Percentiles rank a stretch among this genome's conserved stretches.
These are phyloP conservation scores for Epinephelus malabaricus DNA, from an alignment of 2,797 vertebrate species.

Conservation along the genomic window DNA sequence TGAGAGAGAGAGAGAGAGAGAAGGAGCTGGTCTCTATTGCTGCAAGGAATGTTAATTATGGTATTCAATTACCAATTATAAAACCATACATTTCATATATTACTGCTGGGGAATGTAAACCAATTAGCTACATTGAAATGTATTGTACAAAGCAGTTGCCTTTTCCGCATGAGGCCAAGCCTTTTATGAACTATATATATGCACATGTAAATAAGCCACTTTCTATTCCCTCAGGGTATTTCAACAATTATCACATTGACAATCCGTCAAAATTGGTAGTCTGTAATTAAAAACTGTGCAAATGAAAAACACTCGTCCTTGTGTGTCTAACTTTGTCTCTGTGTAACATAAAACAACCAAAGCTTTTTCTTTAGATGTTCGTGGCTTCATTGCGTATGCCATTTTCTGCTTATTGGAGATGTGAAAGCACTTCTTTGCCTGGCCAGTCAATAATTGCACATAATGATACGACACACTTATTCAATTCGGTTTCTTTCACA, in stretches of 20 bases:
- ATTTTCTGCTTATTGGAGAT: conserved; percentile 7
- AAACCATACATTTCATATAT: conserved; percentile 8
- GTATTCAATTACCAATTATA: conserved; percentile 8
- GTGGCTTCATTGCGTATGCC: neutral
- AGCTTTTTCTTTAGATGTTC: neutral
- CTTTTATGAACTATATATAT: neutral
- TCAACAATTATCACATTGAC: neutral
- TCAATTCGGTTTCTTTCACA: conserved; percentile 15
- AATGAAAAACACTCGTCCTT: neutral
- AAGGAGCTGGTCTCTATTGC: neutral
- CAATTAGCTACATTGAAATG: neutral
- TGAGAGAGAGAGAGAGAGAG: neutral
- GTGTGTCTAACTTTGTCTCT: neutral
- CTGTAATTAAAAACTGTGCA: neutral
- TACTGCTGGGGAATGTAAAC: conserved; percentile 12
- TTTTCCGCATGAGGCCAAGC: neutral
- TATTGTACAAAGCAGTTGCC: neutral
- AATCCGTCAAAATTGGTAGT: neutral
- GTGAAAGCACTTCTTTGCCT: neutral
- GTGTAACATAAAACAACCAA: neutral
- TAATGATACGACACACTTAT: conserved; percentile 11
- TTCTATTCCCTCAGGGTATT: neutral
- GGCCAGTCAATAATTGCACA: conserved; percentile 17
- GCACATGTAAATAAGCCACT: neutral
- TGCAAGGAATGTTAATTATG: conserved; percentile 4